Evolutionary conservation across 2,113 vertebrate species (phyloP), one percentile per base, ranked within the genome.

Genomic region (Ptychochromis oligacanthus): DNA sequence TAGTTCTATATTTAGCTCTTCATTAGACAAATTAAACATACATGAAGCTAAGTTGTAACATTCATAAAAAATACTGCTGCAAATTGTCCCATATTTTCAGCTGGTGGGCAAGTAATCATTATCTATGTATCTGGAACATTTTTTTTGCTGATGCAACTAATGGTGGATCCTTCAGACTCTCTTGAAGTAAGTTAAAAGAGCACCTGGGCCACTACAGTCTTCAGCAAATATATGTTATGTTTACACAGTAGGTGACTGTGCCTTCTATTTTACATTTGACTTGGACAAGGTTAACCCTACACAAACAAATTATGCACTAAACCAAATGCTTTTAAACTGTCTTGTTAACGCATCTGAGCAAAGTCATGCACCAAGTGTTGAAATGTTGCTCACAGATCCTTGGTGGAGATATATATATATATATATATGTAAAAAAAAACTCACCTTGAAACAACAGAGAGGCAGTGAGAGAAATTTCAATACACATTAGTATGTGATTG

Each of bases 381-480:
- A 75, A 72, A 31, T 57, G 49, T 56, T 31, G 58, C 86, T 87
- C 78, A 89, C 76, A 84, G 70, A 81, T 87, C 75, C 67, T 77
- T 61, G 26, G 70, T 55, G 65, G 75, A 52, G 20, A 58, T 56
- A 75, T 28, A 70, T n/a, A 60, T 43, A 75, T 59, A 61, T 28
- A 80, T 81, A 74, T 75, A 87, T 59, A n/a, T 43, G 72, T 8
- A 61, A 59, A 79, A 89, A 75, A 86, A 84, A 88, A 95, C 94
- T 95, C 94, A 95, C 95, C 94, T 95, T 94, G 64, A 88, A 87
- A 93, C 90, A 94, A 95, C 90, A 93, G 93, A 92, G 91, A 93
- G 90, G 93, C 94, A 94, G 81, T 93, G 92, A 92, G 90, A 94
- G 82, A 94, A 89, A 94, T 93, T 46, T 94, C 89, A 91, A 77